Percentiles rank a stretch among this genome's conserved stretches.
Conservation (phyloP, 2,113 vertebrate genomes). For the Theristicus caerulescens region DNA sequence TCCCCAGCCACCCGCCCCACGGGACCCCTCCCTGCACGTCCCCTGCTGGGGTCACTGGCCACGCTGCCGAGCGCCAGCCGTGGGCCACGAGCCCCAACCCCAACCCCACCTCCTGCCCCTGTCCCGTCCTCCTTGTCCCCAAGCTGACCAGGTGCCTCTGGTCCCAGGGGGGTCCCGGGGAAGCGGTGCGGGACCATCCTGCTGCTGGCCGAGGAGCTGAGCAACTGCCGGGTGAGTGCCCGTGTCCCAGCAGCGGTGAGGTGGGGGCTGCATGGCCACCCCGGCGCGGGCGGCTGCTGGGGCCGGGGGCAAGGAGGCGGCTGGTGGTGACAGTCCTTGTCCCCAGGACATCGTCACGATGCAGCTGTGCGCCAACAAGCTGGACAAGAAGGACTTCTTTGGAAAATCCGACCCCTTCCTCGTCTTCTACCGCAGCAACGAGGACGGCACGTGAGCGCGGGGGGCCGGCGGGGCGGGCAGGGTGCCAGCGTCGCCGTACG, state of each 20-base stretch:
- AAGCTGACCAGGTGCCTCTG: neutral
- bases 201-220: conserved; percentile 82
- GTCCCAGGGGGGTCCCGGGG: conserved; percentile 79
- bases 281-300: fast-evolving
- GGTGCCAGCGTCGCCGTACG: fast-evolving
- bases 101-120: neutral
- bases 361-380: conserved; percentile 97
- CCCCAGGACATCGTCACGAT: conserved; percentile 92
- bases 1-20: neutral
- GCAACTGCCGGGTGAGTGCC: conserved; percentile 84
- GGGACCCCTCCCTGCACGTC: neutral
- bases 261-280: neutral
- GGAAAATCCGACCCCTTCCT: conserved; percentile 98
- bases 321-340: neutral
- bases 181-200: conserved; percentile 83
- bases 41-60: neutral
- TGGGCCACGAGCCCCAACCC: neutral
- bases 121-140: neutral
- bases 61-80: neutral
- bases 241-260: fast-evolving
- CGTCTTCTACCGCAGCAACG: conserved; percentile 97
- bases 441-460: conserved; percentile 93
- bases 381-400: conserved; percentile 99
- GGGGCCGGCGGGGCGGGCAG: neutral
- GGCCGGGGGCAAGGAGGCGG: neutral